Conservation (phyloP, 2,113 vertebrate species). For the Albula goreensis region DNA sequence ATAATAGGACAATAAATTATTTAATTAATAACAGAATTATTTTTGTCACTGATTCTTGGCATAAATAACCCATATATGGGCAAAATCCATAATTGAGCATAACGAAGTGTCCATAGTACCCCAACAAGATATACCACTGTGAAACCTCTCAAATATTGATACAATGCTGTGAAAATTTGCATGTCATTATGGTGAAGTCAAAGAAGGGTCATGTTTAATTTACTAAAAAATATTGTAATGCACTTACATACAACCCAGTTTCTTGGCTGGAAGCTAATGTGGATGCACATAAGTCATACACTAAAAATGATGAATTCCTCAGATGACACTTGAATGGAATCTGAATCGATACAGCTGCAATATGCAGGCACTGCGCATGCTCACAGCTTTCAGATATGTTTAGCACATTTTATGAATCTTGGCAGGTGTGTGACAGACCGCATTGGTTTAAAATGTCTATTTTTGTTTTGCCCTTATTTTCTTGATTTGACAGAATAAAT, state of each 20-base stretch:
- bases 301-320: neutral
- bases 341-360: too few species aligned
- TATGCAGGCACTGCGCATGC: neutral
- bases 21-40: too few species aligned
- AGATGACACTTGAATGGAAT: neutral
- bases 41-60: too few species aligned
- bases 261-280: neutral
- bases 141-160: neutral
- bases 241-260: neutral
- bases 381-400: neutral
- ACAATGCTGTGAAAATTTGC: neutral
- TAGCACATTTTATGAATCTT: neutral
- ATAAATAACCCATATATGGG: neutral
- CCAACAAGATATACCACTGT: neutral
- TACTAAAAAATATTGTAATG: neutral
- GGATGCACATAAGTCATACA: neutral
- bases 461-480: neutral
- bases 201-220: neutral
- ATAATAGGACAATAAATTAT: too few species aligned
- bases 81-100: neutral
- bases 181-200: neutral
- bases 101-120: neutral
- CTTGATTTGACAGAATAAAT: neutral
- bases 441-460: neutral
- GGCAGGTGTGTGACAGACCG: neutral